Percentiles rank a stretch among this genome's conserved stretches.
Evolutionary conservation across 2,113 vertebrate species (phyloP).

Genomic region (Chionodraco myersi): DNA sequence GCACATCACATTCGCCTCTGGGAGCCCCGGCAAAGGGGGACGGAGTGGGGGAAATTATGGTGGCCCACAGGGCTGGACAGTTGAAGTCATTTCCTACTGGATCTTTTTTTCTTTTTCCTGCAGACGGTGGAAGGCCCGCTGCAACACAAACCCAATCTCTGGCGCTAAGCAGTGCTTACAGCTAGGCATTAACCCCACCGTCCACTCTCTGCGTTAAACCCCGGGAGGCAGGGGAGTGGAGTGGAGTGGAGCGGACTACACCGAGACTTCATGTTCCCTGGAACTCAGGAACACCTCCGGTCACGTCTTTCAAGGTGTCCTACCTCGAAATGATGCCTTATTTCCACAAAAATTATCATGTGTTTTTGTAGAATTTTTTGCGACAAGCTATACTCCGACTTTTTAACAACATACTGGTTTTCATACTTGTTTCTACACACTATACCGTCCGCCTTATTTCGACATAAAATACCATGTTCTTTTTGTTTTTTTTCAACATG

Average conservation of each 20-base stretch:
- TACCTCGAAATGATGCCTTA: slow-evolving; percentile 39
- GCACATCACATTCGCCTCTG: slow-evolving; percentile 72
- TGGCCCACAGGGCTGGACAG: slow-evolving; percentile 72
- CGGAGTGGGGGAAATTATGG: slow-evolving; percentile 51
- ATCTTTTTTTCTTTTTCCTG: slow-evolving; percentile 11
- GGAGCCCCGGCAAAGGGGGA: slow-evolving; percentile 62
- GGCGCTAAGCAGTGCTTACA: slow-evolving; percentile 79
- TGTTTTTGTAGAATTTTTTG: too few relatives aligned
- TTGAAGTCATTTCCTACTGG: slow-evolving; percentile 80
- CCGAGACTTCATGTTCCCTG: slow-evolving; percentile 60
- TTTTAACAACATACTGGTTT: too few relatives aligned
- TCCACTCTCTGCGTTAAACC: slow-evolving; percentile 74
- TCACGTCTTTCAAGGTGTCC: slow-evolving; percentile 71
- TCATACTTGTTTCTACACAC: too few relatives aligned
- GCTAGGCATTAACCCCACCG: slow-evolving; percentile 80
- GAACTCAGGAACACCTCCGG: slow-evolving; percentile 53
- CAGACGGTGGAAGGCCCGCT: slow-evolving; percentile 64
- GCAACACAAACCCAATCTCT: slow-evolving; percentile 78
- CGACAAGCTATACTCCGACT: too few relatives aligned
- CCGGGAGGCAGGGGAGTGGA: slow-evolving; percentile 68
- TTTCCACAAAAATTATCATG: too few relatives aligned
- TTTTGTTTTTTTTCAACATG: too few relatives aligned
- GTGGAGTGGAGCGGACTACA: slow-evolving; percentile 71
- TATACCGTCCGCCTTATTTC: too few relatives aligned
- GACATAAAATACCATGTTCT: too few relatives aligned